Conservation (phyloP, 2,113 vertebrate genomes). For the Garra rufa region DNA sequence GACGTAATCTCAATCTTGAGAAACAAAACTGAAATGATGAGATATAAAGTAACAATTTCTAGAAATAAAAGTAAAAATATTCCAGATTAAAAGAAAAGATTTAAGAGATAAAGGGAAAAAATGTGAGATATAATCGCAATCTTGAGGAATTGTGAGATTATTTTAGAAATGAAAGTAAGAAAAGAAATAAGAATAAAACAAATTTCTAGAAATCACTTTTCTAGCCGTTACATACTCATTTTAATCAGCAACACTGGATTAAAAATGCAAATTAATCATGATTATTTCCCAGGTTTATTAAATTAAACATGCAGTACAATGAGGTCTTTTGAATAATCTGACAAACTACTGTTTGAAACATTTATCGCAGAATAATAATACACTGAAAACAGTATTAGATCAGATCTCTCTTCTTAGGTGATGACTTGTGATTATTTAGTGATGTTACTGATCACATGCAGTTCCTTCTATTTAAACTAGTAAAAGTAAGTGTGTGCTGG, state of each 20-base stretch:
- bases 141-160: no score
- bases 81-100: no score
- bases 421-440: background rate
- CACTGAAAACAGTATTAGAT: background rate
- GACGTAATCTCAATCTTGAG: no score
- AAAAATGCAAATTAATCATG: background rate
- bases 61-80: no score
- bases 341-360: background rate
- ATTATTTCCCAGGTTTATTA: background rate
- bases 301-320: background rate
- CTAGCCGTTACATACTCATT: no score
- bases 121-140: no score
- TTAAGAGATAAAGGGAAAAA: no score
- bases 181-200: no score
- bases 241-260: background rate
- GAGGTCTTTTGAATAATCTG: background rate
- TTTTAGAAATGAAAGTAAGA: no score
- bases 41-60: no score
- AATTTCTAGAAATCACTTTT: no score
- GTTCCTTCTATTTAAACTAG: background rate
- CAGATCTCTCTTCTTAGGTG: background rate
- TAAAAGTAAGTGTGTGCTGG: background rate
- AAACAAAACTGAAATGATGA: no score
- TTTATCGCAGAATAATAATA: background rate
- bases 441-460: background rate